Base-by-base conservation (phyloP, 2,888 invertebrate species). In the Kryphioiulus occultus region DNA sequence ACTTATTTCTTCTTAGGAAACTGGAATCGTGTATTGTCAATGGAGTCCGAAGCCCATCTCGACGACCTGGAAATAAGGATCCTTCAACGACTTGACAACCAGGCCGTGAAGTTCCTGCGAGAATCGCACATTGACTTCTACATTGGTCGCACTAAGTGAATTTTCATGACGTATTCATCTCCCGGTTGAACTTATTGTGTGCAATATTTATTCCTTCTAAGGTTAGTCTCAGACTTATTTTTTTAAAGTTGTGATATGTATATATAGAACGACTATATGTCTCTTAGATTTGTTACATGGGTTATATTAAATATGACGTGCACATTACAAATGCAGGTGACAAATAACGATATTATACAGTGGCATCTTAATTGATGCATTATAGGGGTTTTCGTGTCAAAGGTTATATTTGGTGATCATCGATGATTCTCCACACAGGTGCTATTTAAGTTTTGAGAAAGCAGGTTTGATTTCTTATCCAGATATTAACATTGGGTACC, bases 11-110 rank as follows among this genome's bases (percentile, higher is more conserved):
- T 32, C 86, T 53, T 86, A 78, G 78, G 30, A 78, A 30, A 30
- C 30, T 78, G 78, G 30, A 30, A 78, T 30, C 26, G 0, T 78
- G 12, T 30, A 53, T 47, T 3, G 1, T 19, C 59, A 86, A 86
- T n/a, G 53, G 68, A 78, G 15, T 53, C 26, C 53, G 87, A 59
- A 87, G 85, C 22, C 85, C 59, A 17, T 87, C 87, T 59, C 87
- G 87, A 22, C 85, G 87, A 19, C 87, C 87, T 39, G 87, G 87
- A 84, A 87, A 87, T 35, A 53, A 87, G 30, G 87, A 87, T 3
- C 35, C 39, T 35, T 53, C 87, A 10, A 85, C 68, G 19, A 44
- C 30, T n/a, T 87, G 22, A 87, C 19, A 19, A 85, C 47, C 17
- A 19, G 19, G 12, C 0, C 44, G n/a, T 17, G 85, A 32, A 30